Conservation (phyloP, 2,888 invertebrate genomes). For the Drosophila heteroneura region DNA sequence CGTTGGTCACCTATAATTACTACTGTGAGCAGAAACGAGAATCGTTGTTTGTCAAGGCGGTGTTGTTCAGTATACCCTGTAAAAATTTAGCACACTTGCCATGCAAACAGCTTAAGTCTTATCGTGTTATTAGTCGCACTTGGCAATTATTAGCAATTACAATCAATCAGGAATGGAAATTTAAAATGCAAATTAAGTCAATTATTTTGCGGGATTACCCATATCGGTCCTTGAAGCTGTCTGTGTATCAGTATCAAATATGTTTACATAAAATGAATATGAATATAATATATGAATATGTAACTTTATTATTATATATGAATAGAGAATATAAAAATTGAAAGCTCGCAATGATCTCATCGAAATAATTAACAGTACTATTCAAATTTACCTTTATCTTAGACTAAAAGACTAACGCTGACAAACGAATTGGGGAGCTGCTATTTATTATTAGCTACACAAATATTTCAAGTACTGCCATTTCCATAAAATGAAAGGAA, state of each 20-base stretch:
- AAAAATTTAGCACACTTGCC: slow-evolving; percentile 5
- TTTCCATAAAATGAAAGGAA: background rate
- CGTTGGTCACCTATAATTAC: slow-evolving; percentile 8
- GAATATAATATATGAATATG: background rate
- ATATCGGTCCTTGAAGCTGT: slow-evolving; percentile 1
- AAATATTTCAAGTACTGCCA: background rate
- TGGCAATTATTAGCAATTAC: slow-evolving; percentile 13
- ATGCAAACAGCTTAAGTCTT: background rate
- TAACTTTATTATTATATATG: background rate
- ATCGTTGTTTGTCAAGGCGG: background rate
- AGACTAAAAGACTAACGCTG: background rate
- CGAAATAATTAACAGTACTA: background rate
- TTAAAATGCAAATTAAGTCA: slow-evolving; percentile 22
- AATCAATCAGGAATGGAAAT: slow-evolving; percentile 1
- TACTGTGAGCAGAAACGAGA: slow-evolving; percentile 4
- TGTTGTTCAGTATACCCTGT: background rate
- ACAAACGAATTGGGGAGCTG: background rate
- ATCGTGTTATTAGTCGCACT: background rate
- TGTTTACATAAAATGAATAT: background rate
- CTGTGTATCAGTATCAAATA: background rate
- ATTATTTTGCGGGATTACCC: slow-evolving; percentile 4
- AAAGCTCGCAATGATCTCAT: slow-evolving; percentile 7
- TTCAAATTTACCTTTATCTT: background rate
- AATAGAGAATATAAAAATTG: background rate
- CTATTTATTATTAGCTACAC: background rate